A percentile compares a stretch with the other conserved stretches of the same genome.
Conservation (phyloP, 2,797 vertebrate genomes). For the Scyliorhinus canicula region DNA sequence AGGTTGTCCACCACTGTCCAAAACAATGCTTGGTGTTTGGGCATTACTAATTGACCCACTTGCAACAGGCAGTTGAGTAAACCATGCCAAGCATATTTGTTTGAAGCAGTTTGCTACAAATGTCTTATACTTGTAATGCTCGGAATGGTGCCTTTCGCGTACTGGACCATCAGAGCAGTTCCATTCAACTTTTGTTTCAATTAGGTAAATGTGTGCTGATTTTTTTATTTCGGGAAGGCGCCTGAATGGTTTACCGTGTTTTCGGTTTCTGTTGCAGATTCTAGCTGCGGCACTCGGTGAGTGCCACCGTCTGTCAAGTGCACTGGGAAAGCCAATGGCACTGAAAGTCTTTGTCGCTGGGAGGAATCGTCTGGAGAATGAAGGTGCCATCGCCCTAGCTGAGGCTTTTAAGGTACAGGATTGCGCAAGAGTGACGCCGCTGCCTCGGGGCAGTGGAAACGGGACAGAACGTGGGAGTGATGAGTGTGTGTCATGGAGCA, state of each 20-base stretch:
- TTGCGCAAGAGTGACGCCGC: neutral
- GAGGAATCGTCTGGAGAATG: constrained; percentile 91
- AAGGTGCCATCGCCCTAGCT: constrained; percentile 86
- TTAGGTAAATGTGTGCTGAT: neutral
- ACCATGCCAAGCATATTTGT: neutral
- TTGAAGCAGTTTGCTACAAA: neutral
- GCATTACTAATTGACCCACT: neutral
- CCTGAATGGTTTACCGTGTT: neutral
- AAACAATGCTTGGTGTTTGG: neutral
- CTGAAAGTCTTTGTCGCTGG: constrained; percentile 90
- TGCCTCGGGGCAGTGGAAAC: neutral
- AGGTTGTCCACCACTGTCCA: too few relatives aligned
- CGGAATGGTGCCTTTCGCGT: neutral
- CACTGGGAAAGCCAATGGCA: constrained; percentile 66
- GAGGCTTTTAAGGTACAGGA: constrained; percentile 80
- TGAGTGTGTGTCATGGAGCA: neutral
- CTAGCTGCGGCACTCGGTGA: constrained; percentile 78
- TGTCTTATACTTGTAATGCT: neutral
- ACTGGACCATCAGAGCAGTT: neutral
- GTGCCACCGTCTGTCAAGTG: constrained; percentile 73
- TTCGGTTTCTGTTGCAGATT: constrained; percentile 62
- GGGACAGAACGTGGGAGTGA: neutral
- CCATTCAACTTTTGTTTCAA: too few relatives aligned
- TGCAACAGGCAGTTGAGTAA: neutral
- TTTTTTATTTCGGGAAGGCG: neutral